Conservation (phyloP, 2,888 invertebrate species). For the Leptopilina drosophilae region DNA sequence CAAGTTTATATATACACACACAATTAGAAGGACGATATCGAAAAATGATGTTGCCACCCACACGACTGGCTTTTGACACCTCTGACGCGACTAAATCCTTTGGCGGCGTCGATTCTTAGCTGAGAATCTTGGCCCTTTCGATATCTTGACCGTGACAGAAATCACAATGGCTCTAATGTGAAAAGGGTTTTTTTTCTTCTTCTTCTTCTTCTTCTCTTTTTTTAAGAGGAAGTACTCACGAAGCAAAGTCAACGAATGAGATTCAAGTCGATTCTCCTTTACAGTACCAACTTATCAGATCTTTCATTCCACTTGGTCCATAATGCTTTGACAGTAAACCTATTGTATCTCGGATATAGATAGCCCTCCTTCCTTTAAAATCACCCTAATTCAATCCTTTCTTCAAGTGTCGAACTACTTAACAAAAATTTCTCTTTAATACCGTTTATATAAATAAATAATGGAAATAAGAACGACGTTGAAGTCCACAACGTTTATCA, state of each 20-base stretch:
- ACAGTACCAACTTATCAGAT: constrained; percentile 68
- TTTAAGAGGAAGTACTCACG: constrained; percentile 46
- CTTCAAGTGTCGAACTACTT: constrained; percentile 34
- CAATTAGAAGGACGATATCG: no score
- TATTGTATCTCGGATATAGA: constrained; percentile 60
- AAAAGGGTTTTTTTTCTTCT: constrained; percentile 61
- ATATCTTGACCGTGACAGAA: constrained; percentile 72
- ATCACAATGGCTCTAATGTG: constrained; percentile 74
- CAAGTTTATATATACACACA: no score
- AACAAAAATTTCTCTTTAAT: background rate
- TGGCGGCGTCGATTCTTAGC: constrained; percentile 58
- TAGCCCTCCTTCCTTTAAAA: constrained; percentile 19
- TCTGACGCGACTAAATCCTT: constrained; percentile 69
- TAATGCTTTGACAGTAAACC: constrained; percentile 68
- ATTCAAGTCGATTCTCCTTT: constrained; percentile 54
- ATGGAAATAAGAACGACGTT: background rate
- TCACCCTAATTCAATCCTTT: constrained; percentile 40
- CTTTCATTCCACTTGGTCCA: constrained; percentile 60
- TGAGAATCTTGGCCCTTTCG: constrained; percentile 69
- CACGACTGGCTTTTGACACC: constrained; percentile 71
- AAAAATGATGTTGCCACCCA: constrained; percentile 67
- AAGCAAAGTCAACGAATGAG: constrained; percentile 69
- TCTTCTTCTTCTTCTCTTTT: no score
- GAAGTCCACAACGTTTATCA: no score
- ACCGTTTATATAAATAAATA: background rate